These are phyloP conservation scores for Papilio xuthus DNA, from an alignment of 1,140 invertebrate species.

Conservation along the genomic window DNA sequence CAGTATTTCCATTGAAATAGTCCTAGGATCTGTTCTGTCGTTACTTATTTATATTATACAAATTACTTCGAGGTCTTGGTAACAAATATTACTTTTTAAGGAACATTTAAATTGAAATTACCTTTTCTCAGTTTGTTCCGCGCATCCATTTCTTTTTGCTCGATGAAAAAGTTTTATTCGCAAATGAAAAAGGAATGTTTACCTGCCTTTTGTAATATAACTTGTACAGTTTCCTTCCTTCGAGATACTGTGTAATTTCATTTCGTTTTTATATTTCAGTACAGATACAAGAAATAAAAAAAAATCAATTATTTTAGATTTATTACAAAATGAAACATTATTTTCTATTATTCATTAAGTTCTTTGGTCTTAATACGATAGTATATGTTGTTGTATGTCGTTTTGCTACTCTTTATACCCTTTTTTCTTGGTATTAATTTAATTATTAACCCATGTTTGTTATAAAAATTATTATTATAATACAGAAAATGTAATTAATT, in stretches of 20 bases:
- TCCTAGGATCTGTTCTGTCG: too few relatives aligned
- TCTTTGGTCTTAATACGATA: too few relatives aligned
- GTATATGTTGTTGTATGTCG: too few relatives aligned
- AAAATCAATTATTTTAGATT: too few relatives aligned
- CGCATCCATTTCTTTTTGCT: conserved; percentile 8
- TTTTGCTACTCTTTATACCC: too few relatives aligned
- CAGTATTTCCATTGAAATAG: too few relatives aligned
- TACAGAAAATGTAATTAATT: background rate
- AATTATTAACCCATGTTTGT: background rate
- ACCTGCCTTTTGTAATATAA: conserved; percentile 27
- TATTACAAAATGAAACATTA: too few relatives aligned
- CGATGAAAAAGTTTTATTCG: conserved; percentile 11
- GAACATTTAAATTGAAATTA: conserved; percentile 7
- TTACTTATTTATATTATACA: too few relatives aligned
- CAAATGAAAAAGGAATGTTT: conserved; percentile 23
- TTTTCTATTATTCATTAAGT: too few relatives aligned
- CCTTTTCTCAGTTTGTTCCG: background rate
- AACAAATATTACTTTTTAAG: background rate
- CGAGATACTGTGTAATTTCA: background rate
- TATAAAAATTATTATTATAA: background rate
- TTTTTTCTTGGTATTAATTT: too few relatives aligned
- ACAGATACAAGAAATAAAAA: too few relatives aligned
- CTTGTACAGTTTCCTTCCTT: conserved; percentile 8
- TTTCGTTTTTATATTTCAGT: background rate
- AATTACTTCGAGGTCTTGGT: too few relatives aligned